Conservation (phyloP, 2,113 vertebrate genomes). For the Platysteira castanea region DNA sequence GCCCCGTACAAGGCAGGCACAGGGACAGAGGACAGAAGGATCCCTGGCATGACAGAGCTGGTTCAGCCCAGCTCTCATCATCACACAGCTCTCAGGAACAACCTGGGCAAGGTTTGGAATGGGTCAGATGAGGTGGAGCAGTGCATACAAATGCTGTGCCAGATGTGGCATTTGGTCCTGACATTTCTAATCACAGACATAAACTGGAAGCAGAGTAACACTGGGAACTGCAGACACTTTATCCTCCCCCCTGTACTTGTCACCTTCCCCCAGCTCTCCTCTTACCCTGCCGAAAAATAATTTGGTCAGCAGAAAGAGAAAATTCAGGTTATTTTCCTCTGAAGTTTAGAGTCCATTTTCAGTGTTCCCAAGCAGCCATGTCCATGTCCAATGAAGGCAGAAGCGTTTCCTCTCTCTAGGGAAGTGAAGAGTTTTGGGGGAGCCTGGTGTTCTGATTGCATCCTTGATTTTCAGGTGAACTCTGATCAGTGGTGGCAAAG, state of each 20-base stretch:
- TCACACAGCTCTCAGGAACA: background rate
- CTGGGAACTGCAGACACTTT: background rate
- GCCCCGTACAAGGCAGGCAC: fast-evolving
- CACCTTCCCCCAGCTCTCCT: background rate
- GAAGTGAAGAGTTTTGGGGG: background rate
- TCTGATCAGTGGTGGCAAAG: background rate
- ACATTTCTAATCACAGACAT: background rate
- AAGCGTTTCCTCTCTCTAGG: background rate
- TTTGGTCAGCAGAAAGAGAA: background rate
- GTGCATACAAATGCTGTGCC: background rate
- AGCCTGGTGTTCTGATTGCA: background rate
- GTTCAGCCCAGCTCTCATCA: background rate
- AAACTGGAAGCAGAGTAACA: background rate
- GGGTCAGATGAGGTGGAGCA: background rate
- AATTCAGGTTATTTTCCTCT: background rate
- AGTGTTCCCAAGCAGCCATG: background rate
- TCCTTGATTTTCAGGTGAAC: background rate
- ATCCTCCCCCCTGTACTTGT: background rate
- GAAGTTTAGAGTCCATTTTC: background rate
- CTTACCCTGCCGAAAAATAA: background rate
- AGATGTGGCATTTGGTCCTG: background rate
- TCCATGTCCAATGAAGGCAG: background rate
- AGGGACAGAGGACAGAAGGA: background rate
- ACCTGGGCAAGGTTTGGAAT: background rate
- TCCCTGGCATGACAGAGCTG: background rate